Evolutionary conservation across 2,888 invertebrate genomes (phyloP).

Genomic region (Macroteleia sp.): DNA sequence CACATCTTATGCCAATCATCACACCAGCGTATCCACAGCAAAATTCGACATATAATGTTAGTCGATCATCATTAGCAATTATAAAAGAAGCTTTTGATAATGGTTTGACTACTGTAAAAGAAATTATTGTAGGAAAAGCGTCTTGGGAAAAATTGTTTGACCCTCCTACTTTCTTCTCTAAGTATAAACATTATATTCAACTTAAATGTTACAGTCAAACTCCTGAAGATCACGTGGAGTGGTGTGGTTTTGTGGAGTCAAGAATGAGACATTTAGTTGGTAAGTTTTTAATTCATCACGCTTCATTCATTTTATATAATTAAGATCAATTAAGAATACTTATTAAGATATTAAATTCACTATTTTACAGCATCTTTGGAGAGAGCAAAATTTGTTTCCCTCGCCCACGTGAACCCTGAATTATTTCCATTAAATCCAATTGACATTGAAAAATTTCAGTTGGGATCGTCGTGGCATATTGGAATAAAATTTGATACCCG

Average conservation of each 20-base stretch:
- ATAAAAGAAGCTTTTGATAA: constrained; percentile 96
- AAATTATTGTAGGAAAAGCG: constrained; percentile 93
- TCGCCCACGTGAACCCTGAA: too few species aligned
- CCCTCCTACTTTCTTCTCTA: constrained; percentile 95
- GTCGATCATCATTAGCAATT: constrained; percentile 94
- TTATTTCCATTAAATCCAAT: too few species aligned
- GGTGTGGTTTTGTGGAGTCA: constrained; percentile 98
- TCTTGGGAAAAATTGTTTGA: constrained; percentile 98
- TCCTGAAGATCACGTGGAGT: constrained; percentile 95
- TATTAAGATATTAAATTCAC: too few species aligned
- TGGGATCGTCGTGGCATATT: too few species aligned
- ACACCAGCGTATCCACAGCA: constrained; percentile 99
- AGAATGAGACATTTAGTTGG: constrained; percentile 97
- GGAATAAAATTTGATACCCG: too few species aligned
- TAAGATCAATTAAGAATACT: too few species aligned
- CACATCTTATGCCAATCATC: constrained; percentile 99
- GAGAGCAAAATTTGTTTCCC: too few species aligned
- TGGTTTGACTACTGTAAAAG: constrained; percentile 90
- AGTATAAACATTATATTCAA: constrained; percentile 98
- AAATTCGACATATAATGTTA: constrained; percentile 99
- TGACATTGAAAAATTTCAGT: too few species aligned
- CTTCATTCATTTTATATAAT: too few species aligned
- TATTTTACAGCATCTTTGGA: too few species aligned
- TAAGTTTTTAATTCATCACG: too few species aligned
- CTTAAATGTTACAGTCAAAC: constrained; percentile 92